Evolutionary conservation across 2,888 invertebrate genomes (phyloP).

Genomic region (Crocallis elinguaria): DNA sequence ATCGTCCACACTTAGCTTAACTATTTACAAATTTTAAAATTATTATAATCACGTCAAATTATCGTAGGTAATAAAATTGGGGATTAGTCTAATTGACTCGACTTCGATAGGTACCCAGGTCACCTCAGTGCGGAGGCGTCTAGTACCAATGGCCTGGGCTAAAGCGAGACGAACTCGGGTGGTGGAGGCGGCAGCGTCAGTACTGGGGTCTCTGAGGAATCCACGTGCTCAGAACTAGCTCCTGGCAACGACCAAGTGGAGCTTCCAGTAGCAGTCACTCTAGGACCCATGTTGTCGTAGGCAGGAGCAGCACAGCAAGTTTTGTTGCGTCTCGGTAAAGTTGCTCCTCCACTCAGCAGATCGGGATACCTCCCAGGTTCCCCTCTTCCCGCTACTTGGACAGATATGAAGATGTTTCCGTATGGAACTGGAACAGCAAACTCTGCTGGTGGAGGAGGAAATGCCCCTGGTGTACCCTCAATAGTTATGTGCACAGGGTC

Average conservation of each 20-base stretch:
- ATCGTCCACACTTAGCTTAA: slow-evolving; percentile 68
- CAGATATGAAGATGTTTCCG: slow-evolving; percentile 94
- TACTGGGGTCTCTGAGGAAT: slow-evolving; percentile 73
- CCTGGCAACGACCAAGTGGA: slow-evolving; percentile 92
- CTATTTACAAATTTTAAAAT: slow-evolving; percentile 68
- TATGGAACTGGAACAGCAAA: slow-evolving; percentile 83
- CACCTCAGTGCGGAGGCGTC: slow-evolving; percentile 77
- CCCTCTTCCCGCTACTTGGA: slow-evolving; percentile 87
- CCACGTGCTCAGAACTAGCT: slow-evolving; percentile 67
- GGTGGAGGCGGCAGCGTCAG: slow-evolving; percentile 84
- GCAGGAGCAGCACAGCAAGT: slow-evolving; percentile 86
- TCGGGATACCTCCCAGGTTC: slow-evolving; percentile 88
- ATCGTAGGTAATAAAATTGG: slow-evolving; percentile 70
- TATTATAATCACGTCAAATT: slow-evolving; percentile 63
- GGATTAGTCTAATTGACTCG: slow-evolving; percentile 81
- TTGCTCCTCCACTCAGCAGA: slow-evolving; percentile 83
- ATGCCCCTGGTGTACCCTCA: slow-evolving; percentile 81
- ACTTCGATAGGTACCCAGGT: slow-evolving; percentile 73
- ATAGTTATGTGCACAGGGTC: slow-evolving; percentile 87
- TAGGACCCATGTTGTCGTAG: slow-evolving; percentile 96
- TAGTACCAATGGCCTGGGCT: slow-evolving; percentile 80
- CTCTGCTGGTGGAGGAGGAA: slow-evolving; percentile 81
- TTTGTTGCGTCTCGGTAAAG: slow-evolving; percentile 78
- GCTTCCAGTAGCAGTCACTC: slow-evolving; percentile 95
- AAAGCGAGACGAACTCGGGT: slow-evolving; percentile 79